These are phyloP conservation scores for Drosophila anceps DNA, from an alignment of 2,888 invertebrate genomes.

Conservation along the genomic window DNA sequence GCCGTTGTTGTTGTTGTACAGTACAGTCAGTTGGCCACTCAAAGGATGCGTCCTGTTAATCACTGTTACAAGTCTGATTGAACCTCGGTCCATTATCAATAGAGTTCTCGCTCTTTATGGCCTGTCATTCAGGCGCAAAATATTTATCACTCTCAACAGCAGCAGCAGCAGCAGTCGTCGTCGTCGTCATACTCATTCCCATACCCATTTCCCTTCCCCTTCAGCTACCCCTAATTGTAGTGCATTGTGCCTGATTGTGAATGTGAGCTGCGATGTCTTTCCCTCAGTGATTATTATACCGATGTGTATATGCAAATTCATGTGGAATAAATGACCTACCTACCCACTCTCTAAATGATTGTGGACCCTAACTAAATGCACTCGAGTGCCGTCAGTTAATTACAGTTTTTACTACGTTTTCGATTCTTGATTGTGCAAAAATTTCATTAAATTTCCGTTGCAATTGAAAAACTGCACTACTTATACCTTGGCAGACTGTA, in stretches of 20 bases:
- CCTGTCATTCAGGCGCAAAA: constrained; percentile 71
- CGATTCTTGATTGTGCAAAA: constrained; percentile 42
- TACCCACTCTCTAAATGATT: constrained; percentile 25
- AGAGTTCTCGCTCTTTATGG: constrained; percentile 55
- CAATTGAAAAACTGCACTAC: constrained; percentile 28
- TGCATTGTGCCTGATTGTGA: constrained; percentile 47
- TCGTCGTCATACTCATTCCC: not conserved
- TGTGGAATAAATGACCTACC: constrained; percentile 61
- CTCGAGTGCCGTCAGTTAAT: constrained; percentile 58
- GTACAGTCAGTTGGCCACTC: constrained; percentile 59
- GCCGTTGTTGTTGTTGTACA: constrained; percentile 2
- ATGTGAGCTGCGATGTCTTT: constrained; percentile 31
- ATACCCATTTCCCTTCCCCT: not conserved
- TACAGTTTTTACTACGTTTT: constrained; percentile 59
- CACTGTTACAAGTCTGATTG: constrained; percentile 52
- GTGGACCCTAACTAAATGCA: constrained; percentile 20
- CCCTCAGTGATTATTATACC: constrained; percentile 14
- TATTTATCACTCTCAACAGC: constrained; percentile 70
- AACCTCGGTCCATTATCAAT: constrained; percentile 57
- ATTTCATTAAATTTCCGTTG: constrained; percentile 55
- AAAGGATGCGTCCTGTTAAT: constrained; percentile 60
- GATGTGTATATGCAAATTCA: constrained; percentile 63
- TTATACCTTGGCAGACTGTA: not conserved
- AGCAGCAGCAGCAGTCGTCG: constrained; percentile 9
- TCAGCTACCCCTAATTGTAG: constrained; percentile 63